A percentile compares a stretch with the other conserved stretches of the same genome.
Conservation (phyloP, 2,888 invertebrate species). For the Drosophila kanekoi region DNA sequence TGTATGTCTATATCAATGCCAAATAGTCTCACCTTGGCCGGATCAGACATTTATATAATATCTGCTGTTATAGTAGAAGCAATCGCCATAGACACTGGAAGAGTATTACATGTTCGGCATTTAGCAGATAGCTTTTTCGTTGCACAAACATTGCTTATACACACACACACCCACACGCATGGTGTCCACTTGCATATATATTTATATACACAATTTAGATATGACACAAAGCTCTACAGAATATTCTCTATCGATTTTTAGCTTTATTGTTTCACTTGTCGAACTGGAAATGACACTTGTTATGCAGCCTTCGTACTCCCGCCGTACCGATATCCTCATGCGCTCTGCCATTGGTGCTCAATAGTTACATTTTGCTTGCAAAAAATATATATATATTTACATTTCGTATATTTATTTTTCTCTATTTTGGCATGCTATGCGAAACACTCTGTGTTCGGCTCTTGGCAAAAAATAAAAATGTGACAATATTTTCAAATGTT, state of each 20-base stretch:
- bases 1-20: too few relatives aligned
- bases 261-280: slow-evolving; percentile 63
- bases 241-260: slow-evolving; percentile 72
- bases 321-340: slow-evolving; percentile 22
- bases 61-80: too few relatives aligned
- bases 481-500: slow-evolving; percentile 21
- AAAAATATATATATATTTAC: not conserved
- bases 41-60: too few relatives aligned
- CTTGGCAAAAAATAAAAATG: not conserved
- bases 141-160: slow-evolving; percentile 21
- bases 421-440: not conserved
- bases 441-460: slow-evolving; percentile 10
- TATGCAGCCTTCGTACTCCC: slow-evolving; percentile 35
- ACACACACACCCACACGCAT: slow-evolving; percentile 9
- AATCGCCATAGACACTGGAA: too few relatives aligned
- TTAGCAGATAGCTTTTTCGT: slow-evolving; percentile 29
- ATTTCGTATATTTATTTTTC: not conserved
- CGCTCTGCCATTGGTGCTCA: not conserved
- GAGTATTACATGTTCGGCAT: too few relatives aligned
- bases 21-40: too few relatives aligned
- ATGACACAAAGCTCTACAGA: slow-evolving; percentile 44
- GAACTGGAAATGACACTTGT: slow-evolving; percentile 46
- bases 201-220: slow-evolving; percentile 38
- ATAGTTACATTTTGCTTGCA: slow-evolving; percentile 4
- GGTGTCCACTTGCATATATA: not conserved